Evolutionary conservation across 2,888 invertebrate species (phyloP).

Genomic region (Gisinianus flammeolus): DNA sequence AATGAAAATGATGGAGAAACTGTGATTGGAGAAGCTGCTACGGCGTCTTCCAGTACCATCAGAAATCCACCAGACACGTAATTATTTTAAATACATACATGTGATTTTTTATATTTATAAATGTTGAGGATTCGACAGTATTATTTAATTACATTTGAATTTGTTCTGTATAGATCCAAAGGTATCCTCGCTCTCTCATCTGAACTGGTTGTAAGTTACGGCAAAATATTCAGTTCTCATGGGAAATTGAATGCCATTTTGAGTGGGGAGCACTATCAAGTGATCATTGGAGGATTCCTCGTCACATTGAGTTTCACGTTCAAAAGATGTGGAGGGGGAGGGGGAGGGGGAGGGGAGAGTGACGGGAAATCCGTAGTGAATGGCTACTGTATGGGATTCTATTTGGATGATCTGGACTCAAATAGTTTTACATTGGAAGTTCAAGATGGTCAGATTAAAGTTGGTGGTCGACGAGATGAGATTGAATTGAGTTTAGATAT

Average conservation of each 20-base stretch:
- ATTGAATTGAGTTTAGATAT: slow-evolving; percentile 8
- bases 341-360: neutral
- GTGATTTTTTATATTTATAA: neutral
- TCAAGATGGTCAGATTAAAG: slow-evolving; percentile 18
- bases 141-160: too few relatives aligned
- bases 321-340: neutral
- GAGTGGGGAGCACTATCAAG: neutral
- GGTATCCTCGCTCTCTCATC: slow-evolving; percentile 18
- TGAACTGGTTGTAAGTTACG: slow-evolving; percentile 21
- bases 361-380: neutral
- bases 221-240: slow-evolving; percentile 16
- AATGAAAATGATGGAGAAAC: neutral
- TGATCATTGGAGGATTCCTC: slow-evolving; percentile 23
- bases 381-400: slow-evolving; percentile 28
- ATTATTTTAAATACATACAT: neutral
- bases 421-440: slow-evolving; percentile 23
- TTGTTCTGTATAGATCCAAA: neutral
- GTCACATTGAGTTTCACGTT: slow-evolving; percentile 7
- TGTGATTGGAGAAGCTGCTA: neutral
- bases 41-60: neutral
- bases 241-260: slow-evolving; percentile 15
- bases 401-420: slow-evolving; percentile 19
- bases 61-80: neutral
- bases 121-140: neutral
- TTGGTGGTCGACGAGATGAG: slow-evolving; percentile 6